Base-by-base conservation (phyloP, 2,797 vertebrate species). In the Mormyrops attenuatus region DNA sequence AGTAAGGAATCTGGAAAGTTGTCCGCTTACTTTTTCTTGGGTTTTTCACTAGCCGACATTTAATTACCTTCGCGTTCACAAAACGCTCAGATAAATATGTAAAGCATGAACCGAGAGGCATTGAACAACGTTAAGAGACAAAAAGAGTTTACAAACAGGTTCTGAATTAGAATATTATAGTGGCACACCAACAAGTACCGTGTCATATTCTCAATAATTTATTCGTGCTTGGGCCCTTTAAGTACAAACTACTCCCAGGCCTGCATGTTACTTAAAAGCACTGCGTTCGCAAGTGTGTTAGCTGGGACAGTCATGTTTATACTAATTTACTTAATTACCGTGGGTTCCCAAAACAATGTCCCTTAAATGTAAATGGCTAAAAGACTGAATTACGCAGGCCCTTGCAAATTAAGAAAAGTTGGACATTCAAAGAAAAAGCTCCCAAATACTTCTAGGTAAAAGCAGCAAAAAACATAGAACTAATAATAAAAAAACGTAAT, bases 181-280 rank as follows among this genome's bases (percentile, higher is more conserved):
- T 20, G 9, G 82, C 44, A 4, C 44, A 26, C 49, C n/a, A 85
- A n/a, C 82, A 85, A 52, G 82, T 85, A 85, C 8, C 22, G 9
- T 30, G 44, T 26, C 44, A 30, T 85, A 85, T 52, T 85, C 47
- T 30, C 73, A 80, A 47, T 85, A 85, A 85, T 85, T 52, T 85
- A 85, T 85, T 85, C 82, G 49, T 85, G 47, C 82, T 30, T n/a
- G 47, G 82, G 47, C 82, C 82, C 82, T 85, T 85, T 85, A 85
- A 85, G 52, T 85, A 84, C 44, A 49, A 49, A 84, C 80, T 84
- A 85, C 50, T 9, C 26, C 13, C 22, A 41, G 26, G 85, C 85
- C 85, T 87, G 30, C 52, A 38, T 87, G 30, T 57, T 22, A 57
- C 57, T 53, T 13, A 30, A 57, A 57, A 57, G 49, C 6, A 26